Percentiles rank a stretch among this genome's conserved stretches.
Conservation (phyloP, 2,888 invertebrate genomes). For the Notodonta ziczac region DNA sequence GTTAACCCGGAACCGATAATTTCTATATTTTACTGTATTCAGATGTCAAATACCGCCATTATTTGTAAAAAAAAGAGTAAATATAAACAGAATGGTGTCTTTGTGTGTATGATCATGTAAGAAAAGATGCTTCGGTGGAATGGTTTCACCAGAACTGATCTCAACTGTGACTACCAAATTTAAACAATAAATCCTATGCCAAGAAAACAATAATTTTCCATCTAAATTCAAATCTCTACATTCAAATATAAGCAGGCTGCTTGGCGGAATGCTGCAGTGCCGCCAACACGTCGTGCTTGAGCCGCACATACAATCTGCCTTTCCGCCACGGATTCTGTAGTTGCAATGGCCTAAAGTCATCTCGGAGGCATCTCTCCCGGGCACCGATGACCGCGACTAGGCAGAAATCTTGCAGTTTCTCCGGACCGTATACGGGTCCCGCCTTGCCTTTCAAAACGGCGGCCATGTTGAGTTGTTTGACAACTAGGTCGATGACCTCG, state of each 20-base stretch:
- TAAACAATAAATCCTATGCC: constrained; percentile 23
- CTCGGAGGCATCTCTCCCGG: constrained; percentile 95
- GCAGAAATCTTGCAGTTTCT: constrained; percentile 94
- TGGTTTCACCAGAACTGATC: background rate
- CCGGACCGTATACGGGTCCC: constrained; percentile 93
- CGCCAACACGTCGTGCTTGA: constrained; percentile 95
- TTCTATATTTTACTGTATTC: no score
- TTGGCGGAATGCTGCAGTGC: constrained; percentile 95
- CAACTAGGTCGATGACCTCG: constrained; percentile 97
- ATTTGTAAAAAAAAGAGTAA: no score
- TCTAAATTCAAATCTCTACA: constrained; percentile 18
- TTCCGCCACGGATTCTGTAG: constrained; percentile 98
- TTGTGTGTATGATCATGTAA: no score
- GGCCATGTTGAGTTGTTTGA: constrained; percentile 97
- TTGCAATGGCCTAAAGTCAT: constrained; percentile 96
- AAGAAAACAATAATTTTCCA: constrained; percentile 26
- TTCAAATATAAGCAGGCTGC: constrained; percentile 88
- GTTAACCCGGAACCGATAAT: no score
- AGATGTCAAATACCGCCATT: no score
- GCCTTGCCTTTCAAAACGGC: constrained; percentile 93
- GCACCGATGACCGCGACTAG: constrained; percentile 98
- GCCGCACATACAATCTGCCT: constrained; percentile 95
- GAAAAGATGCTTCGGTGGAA: background rate
- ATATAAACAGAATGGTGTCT: no score
- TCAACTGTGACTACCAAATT: constrained; percentile 1